Conservation (phyloP, 2,113 vertebrate genomes). For the Mormyrus lacerda region DNA sequence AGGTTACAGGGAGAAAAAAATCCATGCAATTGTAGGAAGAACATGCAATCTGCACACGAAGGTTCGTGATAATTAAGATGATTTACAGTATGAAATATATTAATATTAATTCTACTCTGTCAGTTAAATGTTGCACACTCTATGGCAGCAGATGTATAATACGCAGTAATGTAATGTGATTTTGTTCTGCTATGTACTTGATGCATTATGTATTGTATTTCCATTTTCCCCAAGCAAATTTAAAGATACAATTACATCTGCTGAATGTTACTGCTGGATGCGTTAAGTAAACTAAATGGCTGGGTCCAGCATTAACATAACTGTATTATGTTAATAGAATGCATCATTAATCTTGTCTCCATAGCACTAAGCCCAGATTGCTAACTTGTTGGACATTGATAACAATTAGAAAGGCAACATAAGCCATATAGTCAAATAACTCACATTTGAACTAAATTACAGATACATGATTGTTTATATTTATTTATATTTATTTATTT, state of each 20-base stretch:
- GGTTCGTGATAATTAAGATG: background rate
- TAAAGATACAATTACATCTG: background rate
- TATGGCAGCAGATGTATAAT: background rate
- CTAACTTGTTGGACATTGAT: background rate
- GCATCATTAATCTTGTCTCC: background rate
- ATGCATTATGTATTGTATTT: background rate
- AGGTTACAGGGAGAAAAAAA: background rate
- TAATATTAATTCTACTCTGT: background rate
- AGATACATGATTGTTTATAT: background rate
- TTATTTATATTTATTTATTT: background rate
- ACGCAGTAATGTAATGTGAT: background rate
- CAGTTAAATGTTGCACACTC: background rate
- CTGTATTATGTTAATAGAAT: background rate
- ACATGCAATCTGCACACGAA: background rate
- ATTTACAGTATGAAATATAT: background rate
- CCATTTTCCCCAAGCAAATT: background rate
- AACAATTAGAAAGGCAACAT: background rate
- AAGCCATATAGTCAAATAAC: constrained; percentile 6
- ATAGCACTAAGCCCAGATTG: background rate
- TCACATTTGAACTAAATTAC: background rate
- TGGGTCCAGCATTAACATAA: constrained; percentile 1
- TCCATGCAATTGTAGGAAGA: background rate
- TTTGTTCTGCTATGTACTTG: background rate
- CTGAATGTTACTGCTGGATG: background rate
- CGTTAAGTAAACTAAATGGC: constrained; percentile 3